These are phyloP conservation scores for Noctua janthe DNA, from an alignment of 2,888 invertebrate species.

Conservation along the genomic window DNA sequence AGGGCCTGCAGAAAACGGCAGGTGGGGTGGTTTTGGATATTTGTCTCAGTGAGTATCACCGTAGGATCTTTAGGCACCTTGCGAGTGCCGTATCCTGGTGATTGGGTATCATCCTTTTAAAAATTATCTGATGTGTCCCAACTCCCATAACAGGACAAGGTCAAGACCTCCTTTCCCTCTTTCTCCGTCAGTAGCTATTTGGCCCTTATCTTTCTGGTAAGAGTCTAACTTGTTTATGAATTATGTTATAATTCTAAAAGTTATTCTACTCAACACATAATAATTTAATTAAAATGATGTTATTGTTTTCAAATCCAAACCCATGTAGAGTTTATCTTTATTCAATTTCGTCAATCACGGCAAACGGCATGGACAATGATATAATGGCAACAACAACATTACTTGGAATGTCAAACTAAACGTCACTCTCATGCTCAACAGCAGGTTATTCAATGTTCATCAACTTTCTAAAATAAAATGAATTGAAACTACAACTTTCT, in stretches of 20 bases:
- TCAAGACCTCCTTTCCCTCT: not conserved
- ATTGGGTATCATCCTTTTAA: not conserved
- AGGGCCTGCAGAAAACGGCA: too few species aligned
- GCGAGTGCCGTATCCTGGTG: too few species aligned
- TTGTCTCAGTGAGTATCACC: too few species aligned
- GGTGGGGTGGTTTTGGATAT: too few species aligned
- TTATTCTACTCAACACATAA: not conserved
- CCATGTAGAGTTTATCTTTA: not conserved
- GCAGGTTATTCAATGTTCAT: constrained; percentile 8
- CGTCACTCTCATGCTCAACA: constrained; percentile 30
- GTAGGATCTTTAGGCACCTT: not conserved
- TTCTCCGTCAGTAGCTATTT: not conserved
- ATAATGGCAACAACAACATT: constrained; percentile 14
- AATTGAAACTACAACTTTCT: constrained; percentile 50
- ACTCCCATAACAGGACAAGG: too few species aligned
- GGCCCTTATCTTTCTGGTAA: not conserved
- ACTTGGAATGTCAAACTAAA: constrained; percentile 2
- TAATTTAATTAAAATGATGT: too few species aligned
- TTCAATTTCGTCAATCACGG: not conserved
- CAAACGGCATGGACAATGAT: not conserved
- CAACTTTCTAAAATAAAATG: constrained; percentile 59
- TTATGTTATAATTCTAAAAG: not conserved
- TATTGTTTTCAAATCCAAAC: not conserved
- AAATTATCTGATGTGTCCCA: too few species aligned
- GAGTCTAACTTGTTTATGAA: not conserved